phyloP scores from a whole-genome alignment of 2,113 vertebrate species.

The Ciconia stormi region DNA sequence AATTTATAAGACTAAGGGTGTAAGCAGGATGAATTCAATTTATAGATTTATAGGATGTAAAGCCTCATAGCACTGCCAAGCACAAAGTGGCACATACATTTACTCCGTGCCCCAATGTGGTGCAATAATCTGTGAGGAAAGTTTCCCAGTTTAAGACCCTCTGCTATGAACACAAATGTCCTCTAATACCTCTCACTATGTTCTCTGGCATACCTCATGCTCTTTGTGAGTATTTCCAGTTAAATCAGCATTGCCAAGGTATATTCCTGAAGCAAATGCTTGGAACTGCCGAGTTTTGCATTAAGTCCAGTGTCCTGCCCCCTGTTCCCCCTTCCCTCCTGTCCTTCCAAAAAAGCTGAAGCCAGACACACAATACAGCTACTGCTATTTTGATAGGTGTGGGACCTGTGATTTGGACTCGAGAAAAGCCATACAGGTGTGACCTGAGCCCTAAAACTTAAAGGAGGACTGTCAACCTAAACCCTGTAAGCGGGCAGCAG shows the following conservation, averaged over 20 bases:
- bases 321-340: not conserved
- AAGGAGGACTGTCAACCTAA: not conserved
- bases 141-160: not conserved
- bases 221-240: not conserved
- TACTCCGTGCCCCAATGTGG: not conserved
- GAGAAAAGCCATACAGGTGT: not conserved
- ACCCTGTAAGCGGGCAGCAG: not conserved
- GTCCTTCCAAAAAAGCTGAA: not conserved
- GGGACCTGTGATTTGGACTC: not conserved
- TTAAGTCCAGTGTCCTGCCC: not conserved
- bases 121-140: not conserved
- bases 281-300: not conserved
- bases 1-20: constrained; percentile 54
- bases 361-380: not conserved
- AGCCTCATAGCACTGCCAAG: constrained; percentile 34
- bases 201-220: not conserved
- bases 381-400: not conserved
- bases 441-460: not conserved
- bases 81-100: constrained; percentile 15
- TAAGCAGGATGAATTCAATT: constrained; percentile 61
- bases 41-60: constrained; percentile 60
- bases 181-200: not conserved
- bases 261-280: not conserved
- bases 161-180: not conserved
- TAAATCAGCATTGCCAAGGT: not conserved